Evolutionary conservation across 2,888 invertebrate genomes (phyloP).

Genomic region (Scaptomyza parva): DNA sequence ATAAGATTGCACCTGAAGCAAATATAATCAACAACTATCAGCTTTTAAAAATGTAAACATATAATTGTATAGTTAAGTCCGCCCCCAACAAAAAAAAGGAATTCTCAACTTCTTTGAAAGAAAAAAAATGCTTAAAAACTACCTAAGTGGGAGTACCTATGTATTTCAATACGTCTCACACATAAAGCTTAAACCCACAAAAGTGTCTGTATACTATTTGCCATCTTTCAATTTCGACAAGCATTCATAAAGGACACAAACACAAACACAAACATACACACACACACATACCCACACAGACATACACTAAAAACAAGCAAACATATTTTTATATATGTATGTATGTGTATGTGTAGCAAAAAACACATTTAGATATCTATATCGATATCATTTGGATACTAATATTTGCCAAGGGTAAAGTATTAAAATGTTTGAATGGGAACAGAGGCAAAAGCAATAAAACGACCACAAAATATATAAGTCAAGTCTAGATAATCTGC

Average conservation of each 20-base stretch:
- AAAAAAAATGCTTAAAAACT: neutral
- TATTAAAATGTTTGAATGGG: slow-evolving; percentile 73
- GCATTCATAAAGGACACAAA: slow-evolving; percentile 20
- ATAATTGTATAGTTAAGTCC: no score
- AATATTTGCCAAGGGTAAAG: slow-evolving; percentile 77
- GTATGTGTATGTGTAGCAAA: no score
- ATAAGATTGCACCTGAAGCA: no score
- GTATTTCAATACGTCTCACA: neutral
- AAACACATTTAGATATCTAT: slow-evolving; percentile 30
- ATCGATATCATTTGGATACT: slow-evolving; percentile 50
- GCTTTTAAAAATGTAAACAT: no score
- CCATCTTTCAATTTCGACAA: neutral
- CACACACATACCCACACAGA: slow-evolving; percentile 7
- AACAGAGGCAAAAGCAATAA: slow-evolving; percentile 30
- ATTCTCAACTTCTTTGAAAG: no score
- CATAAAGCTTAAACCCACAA: neutral
- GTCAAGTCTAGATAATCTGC: neutral
- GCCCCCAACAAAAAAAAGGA: no score
- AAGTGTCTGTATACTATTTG: neutral
- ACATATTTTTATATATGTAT: neutral
- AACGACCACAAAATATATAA: slow-evolving; percentile 3
- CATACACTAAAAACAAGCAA: slow-evolving; percentile 6
- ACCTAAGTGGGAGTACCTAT: no score
- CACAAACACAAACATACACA: slow-evolving; percentile 7
- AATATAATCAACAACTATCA: no score